A percentile compares a stretch with the other conserved stretches of the same genome.
phyloP scores from a whole-genome alignment of 2,888 invertebrate species.

The Choreutis nemorana region DNA sequence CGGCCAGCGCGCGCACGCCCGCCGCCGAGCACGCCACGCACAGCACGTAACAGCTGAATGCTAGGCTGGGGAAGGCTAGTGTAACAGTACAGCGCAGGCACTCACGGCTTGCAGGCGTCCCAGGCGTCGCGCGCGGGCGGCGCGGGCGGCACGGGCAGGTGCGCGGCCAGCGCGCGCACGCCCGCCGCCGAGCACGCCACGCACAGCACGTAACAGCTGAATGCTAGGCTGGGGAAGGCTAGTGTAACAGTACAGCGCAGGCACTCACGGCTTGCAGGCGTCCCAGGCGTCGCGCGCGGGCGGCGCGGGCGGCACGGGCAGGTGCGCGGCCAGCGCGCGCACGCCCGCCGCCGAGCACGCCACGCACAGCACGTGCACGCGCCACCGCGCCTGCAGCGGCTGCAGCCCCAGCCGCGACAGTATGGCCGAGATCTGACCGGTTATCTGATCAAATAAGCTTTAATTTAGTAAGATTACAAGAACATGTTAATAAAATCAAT shows the following conservation, averaged over 20 bases:
- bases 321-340: constrained; percentile 24
- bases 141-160: constrained; percentile 27
- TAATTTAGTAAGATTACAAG: neutral
- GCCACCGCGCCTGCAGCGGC: constrained; percentile 24
- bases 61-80: too few relatives aligned
- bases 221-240: too few relatives aligned
- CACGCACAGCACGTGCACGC: constrained; percentile 34
- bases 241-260: neutral
- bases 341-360: constrained; percentile 37
- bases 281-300: constrained; percentile 16
- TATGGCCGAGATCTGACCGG: constrained; percentile 30
- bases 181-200: constrained; percentile 34
- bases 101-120: constrained; percentile 17
- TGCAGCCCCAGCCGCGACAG: constrained; percentile 28
- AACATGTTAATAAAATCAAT: neutral
- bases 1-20: constrained; percentile 29
- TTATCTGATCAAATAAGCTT: constrained; percentile 21
- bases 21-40: constrained; percentile 38
- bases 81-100: too few relatives aligned
- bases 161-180: constrained; percentile 29
- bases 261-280: constrained; percentile 12
- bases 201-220: constrained; percentile 35
- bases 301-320: constrained; percentile 26
- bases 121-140: constrained; percentile 17
- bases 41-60: too few relatives aligned